These are phyloP conservation scores for Diachasma alloeum DNA, from an alignment of 1,140 invertebrate genomes.

Conservation along the genomic window DNA sequence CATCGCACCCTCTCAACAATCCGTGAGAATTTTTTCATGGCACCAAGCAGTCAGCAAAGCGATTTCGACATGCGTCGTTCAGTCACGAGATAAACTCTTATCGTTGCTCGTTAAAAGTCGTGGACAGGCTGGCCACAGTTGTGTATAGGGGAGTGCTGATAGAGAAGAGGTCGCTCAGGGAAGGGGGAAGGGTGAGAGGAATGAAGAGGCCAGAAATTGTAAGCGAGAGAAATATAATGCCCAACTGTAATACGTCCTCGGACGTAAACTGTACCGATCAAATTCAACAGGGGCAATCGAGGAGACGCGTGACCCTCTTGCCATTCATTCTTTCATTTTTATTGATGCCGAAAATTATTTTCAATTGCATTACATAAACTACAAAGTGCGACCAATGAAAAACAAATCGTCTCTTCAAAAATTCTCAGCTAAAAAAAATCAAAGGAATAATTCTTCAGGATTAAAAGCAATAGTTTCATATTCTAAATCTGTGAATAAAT, in stretches of 20 bases:
- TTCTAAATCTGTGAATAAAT: too few relatives aligned
- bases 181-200: not conserved
- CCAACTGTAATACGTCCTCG: slow-evolving; percentile 2
- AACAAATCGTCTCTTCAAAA: too few relatives aligned
- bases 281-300: not conserved
- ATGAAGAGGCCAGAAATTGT: not conserved
- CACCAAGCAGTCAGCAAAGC: not conserved
- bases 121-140: not conserved
- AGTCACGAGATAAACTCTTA: slow-evolving; percentile 33
- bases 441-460: too few relatives aligned
- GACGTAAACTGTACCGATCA: not conserved
- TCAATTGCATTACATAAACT: not conserved
- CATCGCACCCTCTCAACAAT: not conserved
- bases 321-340: not conserved
- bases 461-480: too few relatives aligned
- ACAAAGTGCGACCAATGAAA: too few relatives aligned
- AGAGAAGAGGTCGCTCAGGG: not conserved
- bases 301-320: not conserved
- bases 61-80: slow-evolving; percentile 24
- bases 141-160: slow-evolving; percentile 5
- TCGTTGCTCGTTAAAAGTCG: slow-evolving; percentile 30
- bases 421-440: too few relatives aligned
- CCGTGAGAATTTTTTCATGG: not conserved
- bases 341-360: not conserved
- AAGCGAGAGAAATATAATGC: not conserved